phyloP scores from a whole-genome alignment of 2,888 invertebrate genomes.

The Tridacna gigas region DNA sequence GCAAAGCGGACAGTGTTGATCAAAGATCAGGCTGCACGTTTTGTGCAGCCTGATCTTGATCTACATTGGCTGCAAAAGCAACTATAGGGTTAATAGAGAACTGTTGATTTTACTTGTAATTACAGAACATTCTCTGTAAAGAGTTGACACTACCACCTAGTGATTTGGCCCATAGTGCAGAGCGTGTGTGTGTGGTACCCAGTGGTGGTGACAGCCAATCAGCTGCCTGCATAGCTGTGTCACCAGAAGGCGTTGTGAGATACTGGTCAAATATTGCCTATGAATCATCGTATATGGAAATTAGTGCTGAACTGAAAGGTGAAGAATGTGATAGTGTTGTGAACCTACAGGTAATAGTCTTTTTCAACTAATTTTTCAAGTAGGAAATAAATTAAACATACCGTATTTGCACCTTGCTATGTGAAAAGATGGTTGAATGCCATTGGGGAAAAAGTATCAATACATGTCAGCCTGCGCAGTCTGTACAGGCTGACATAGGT shows the following conservation, averaged over 20 bases:
- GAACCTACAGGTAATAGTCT: slow-evolving; percentile 78
- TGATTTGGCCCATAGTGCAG: slow-evolving; percentile 91
- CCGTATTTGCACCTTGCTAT: no score
- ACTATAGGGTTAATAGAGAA: no score
- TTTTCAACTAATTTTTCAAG: not conserved
- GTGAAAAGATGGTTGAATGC: no score
- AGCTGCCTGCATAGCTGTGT: slow-evolving; percentile 90
- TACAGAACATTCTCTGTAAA: slow-evolving; percentile 88
- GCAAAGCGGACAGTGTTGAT: no score
- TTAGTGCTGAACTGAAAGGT: slow-evolving; percentile 92
- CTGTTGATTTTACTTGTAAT: no score
- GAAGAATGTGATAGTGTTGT: slow-evolving; percentile 85
- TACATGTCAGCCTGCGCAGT: no score
- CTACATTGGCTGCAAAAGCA: no score
- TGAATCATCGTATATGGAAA: slow-evolving; percentile 93
- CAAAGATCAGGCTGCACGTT: no score
- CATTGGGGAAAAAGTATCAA: no score
- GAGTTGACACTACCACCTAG: slow-evolving; percentile 96
- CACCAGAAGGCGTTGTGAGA: slow-evolving; percentile 96
- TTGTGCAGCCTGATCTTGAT: no score
- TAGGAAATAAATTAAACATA: no score
- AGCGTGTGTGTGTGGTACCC: slow-evolving; percentile 90
- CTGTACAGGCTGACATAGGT: no score
- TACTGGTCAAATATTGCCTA: slow-evolving; percentile 96
- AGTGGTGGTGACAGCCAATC: slow-evolving; percentile 86